Base-by-base conservation (phyloP, 1,140 invertebrate genomes). In the Drosophila asahinai region DNA sequence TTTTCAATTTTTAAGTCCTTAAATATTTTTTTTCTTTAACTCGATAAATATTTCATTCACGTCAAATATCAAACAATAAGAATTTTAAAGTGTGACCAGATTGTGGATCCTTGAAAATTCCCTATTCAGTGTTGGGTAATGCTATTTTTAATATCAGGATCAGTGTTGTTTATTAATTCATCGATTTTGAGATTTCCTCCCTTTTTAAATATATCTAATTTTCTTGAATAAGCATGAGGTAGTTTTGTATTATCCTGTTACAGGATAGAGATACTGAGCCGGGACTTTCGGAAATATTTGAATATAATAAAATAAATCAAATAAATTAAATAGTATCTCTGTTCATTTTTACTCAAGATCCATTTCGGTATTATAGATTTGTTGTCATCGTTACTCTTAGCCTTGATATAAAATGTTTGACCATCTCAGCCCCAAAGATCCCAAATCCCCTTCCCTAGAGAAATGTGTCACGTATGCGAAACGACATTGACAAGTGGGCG, bases 401-500 rank as follows among this genome's bases (percentile, higher is more conserved):
- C 60, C 45, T 48, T 65, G 43, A 45, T 47, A 45, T 25, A 45
- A 47, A 6, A 61, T 19, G 27, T 62, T 33, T 66, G 19, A 9
- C 27, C 27, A 25, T 2, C 14, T 36, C 12, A 25, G 12, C 22
- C 43, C 27, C 17, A 48, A 30, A 14, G 30, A 30, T 12, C 17
- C 19, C 52, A 19, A 15, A 14, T 9, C 27, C 62, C 55, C 38
- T 17, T 8, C 7, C 59, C 43, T 14, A 19, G 45, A 27, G 45
- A 75, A 77, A 55, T 77, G 74, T 75, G 71, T 66, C 74, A 77
- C 71, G 54, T 45, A 45, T 47, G 25, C 22, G 42, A 66, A 55
- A 40, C 17, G 47, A 66, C 71, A 60, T 75, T 66, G 74, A 75
- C 38, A 66, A 63, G 38, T 59, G 40, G 62, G 40, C 8, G 62